phyloP scores from a whole-genome alignment of 2,888 invertebrate species.

The Salticus scenicus region DNA sequence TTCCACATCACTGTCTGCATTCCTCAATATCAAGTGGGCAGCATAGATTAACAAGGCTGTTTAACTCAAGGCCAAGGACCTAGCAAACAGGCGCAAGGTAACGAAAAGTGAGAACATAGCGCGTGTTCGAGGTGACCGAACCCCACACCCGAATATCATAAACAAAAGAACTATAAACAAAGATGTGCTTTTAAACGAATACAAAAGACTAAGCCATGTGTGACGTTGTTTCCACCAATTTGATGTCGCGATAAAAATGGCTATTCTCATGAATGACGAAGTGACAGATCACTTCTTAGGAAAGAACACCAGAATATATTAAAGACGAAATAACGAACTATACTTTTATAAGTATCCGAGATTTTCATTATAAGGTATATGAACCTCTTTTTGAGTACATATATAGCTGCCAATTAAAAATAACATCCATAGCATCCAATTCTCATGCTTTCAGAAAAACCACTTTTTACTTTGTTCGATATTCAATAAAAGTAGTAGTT shows the following conservation, averaged over 20 bases:
- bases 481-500: too few species aligned
- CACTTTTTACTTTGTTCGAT: too few species aligned
- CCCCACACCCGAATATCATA: constrained; percentile 11
- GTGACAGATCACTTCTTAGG: background rate
- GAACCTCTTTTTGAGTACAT: too few species aligned
- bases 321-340: background rate
- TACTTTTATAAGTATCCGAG: too few species aligned
- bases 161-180: constrained; percentile 44
- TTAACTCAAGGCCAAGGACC: constrained; percentile 15
- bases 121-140: constrained; percentile 33
- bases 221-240: constrained; percentile 29
- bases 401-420: too few species aligned
- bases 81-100: background rate
- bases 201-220: constrained; percentile 46
- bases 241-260: constrained; percentile 44
- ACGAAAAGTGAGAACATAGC: background rate
- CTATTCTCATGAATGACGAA: constrained; percentile 31
- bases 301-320: background rate
- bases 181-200: constrained; percentile 31
- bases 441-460: too few species aligned
- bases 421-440: too few species aligned
- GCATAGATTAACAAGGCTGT: background rate
- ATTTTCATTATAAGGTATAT: too few species aligned
- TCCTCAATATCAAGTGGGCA: background rate
- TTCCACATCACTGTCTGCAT: too few species aligned